These are phyloP conservation scores for Ricordea florida DNA, from an alignment of 92 coral and sea anemone species.

Conservation along the genomic window DNA sequence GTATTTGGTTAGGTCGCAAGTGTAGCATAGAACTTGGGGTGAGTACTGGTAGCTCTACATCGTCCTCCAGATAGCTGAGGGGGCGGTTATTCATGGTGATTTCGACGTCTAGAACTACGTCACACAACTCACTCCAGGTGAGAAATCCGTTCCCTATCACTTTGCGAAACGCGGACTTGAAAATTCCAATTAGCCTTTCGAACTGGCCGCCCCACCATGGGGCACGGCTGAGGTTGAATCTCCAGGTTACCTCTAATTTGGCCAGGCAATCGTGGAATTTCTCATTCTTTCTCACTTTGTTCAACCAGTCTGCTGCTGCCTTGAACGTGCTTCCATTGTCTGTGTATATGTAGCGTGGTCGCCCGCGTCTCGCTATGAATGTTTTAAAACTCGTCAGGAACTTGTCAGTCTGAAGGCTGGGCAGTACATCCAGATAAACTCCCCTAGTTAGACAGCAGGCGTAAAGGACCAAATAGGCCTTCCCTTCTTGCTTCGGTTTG, in stretches of 20 bases:
- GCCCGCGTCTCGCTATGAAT: slow-evolving; percentile 19
- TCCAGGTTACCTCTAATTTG: slow-evolving; percentile 14
- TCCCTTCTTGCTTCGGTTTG: no score
- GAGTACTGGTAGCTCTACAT: background rate
- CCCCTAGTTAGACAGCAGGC: no score
- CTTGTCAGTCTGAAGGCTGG: no score
- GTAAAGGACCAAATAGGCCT: no score
- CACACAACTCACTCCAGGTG: slow-evolving; percentile 4
- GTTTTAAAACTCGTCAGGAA: no score
- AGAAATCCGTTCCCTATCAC: background rate
- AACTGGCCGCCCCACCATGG: slow-evolving; percentile 31
- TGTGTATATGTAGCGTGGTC: slow-evolving; percentile 27
- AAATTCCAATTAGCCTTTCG: slow-evolving; percentile 11
- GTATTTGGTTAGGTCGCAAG: slow-evolving; percentile 28
- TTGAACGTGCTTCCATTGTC: slow-evolving; percentile 36
- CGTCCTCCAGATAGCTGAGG: background rate
- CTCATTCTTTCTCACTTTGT: slow-evolving; percentile 1
- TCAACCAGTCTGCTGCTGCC: background rate
- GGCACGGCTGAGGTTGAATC: slow-evolving; percentile 32
- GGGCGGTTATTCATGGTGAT: slow-evolving; percentile 13
- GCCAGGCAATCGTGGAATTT: slow-evolving; percentile 9
- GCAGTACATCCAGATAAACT: no score
- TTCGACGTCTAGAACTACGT: slow-evolving; percentile 6
- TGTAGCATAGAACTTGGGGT: background rate
- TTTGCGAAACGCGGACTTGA: slow-evolving; percentile 16